Evolutionary conservation across 2,888 invertebrate species (phyloP).

Genomic region (Teleiodes luculella): DNA sequence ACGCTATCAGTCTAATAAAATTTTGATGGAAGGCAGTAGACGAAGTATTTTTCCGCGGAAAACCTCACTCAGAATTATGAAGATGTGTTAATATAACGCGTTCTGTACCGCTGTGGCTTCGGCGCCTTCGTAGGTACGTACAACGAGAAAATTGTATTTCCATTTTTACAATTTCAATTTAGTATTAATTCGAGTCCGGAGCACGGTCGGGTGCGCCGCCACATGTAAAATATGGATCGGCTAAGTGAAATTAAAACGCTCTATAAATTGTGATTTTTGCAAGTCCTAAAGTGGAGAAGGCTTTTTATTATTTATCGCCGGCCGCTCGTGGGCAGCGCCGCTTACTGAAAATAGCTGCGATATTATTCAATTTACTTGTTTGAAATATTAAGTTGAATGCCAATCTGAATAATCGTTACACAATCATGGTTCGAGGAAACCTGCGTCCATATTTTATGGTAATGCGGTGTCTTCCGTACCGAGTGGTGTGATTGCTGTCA

Average conservation of each 20-base stretch:
- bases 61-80: constrained; percentile 50
- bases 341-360: constrained; percentile 71
- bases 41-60: constrained; percentile 18
- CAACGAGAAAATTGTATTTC: constrained; percentile 77
- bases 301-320: constrained; percentile 77
- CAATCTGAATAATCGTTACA: constrained; percentile 16
- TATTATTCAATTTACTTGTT: constrained; percentile 74
- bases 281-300: constrained; percentile 79
- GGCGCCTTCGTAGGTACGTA: constrained; percentile 55
- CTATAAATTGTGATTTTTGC: constrained; percentile 80
- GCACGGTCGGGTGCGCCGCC: constrained; percentile 70
- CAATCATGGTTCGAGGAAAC: constrained; percentile 6
- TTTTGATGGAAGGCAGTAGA: constrained; percentile 6
- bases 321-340: constrained; percentile 63
- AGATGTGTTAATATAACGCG: constrained; percentile 61
- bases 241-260: constrained; percentile 79
- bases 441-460: constrained; percentile 4
- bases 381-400: constrained; percentile 57
- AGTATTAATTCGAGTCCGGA: constrained; percentile 76
- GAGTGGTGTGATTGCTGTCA: not conserved
- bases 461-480: not conserved
- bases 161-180: constrained; percentile 80
- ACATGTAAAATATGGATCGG: constrained; percentile 79
- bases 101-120: constrained; percentile 44
- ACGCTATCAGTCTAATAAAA: constrained; percentile 15